Evolutionary conservation across 23 tunicate species (phyloP).

Genomic region (Clavelina lepadiformis): DNA sequence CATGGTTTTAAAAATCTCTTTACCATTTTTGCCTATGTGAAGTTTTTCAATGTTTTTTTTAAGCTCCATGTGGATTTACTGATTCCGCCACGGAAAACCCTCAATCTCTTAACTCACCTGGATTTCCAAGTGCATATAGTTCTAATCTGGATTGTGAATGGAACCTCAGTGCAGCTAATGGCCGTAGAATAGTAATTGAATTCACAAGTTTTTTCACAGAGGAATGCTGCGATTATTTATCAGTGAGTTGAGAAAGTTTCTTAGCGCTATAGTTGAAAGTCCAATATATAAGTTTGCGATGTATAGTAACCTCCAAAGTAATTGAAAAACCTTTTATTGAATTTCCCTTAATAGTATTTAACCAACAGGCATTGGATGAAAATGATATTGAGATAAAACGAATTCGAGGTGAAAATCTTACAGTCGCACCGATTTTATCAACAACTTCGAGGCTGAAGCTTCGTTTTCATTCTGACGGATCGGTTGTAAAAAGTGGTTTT

Average conservation of each 20-base stretch:
- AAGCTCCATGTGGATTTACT: conserved; percentile 1
- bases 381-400: too few relatives aligned
- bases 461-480: background rate
- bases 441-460: background rate
- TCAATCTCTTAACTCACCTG: background rate
- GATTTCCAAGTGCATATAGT: background rate
- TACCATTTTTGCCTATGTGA: background rate
- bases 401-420: background rate
- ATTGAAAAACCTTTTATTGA: too few relatives aligned
- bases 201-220: background rate
- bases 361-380: too few relatives aligned
- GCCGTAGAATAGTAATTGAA: background rate
- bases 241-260: background rate
- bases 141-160: background rate
- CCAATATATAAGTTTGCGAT: background rate
- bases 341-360: too few relatives aligned
- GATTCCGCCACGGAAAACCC: background rate
- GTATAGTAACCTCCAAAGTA: too few relatives aligned
- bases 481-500: background rate
- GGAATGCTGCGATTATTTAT: background rate
- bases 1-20: too few relatives aligned
- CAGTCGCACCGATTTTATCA: background rate
- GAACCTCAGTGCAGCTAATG: background rate
- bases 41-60: background rate
- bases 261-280: background rate